These are phyloP conservation scores for Lingula anatina DNA, from an alignment of 2,888 invertebrate species.

Conservation along the genomic window DNA sequence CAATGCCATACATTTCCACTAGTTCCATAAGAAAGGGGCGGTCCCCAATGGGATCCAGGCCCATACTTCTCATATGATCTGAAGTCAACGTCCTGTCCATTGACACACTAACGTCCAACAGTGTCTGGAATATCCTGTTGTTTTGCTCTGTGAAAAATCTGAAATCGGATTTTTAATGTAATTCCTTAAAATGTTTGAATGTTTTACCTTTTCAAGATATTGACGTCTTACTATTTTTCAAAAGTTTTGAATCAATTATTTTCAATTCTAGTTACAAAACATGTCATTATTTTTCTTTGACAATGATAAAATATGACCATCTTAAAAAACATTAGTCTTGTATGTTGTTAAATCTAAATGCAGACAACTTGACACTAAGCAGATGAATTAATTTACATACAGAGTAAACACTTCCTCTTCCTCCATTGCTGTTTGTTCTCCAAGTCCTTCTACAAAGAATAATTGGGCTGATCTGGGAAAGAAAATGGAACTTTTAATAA, in stretches of 20 bases:
- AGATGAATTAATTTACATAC: constrained; percentile 22
- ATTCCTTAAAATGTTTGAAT: neutral
- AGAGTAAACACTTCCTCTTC: constrained; percentile 47
- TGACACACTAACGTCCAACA: constrained; percentile 48
- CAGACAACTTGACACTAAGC: neutral
- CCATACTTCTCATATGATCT: constrained; percentile 51
- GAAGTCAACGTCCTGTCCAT: constrained; percentile 48
- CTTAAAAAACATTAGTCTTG: too few species aligned
- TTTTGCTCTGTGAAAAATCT: constrained; percentile 52
- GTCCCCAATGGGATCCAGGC: constrained; percentile 50
- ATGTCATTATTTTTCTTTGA: too few species aligned
- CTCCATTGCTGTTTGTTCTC: constrained; percentile 27
- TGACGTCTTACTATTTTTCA: neutral
- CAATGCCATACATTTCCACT: constrained; percentile 52
- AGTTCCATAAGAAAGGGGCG: constrained; percentile 51
- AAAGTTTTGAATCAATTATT: too few species aligned
- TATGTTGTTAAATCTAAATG: too few species aligned
- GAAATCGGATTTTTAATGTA: constrained; percentile 10
- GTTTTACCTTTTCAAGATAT: neutral
- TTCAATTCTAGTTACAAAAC: too few species aligned
- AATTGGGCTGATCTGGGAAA: constrained; percentile 36
- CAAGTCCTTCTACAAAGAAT: constrained; percentile 40
- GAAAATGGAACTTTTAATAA: too few species aligned
- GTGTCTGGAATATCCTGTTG: constrained; percentile 47
- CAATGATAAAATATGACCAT: too few species aligned